These are phyloP conservation scores for Orthonevra nobilis DNA, from an alignment of 2,888 invertebrate species.

Conservation along the genomic window DNA sequence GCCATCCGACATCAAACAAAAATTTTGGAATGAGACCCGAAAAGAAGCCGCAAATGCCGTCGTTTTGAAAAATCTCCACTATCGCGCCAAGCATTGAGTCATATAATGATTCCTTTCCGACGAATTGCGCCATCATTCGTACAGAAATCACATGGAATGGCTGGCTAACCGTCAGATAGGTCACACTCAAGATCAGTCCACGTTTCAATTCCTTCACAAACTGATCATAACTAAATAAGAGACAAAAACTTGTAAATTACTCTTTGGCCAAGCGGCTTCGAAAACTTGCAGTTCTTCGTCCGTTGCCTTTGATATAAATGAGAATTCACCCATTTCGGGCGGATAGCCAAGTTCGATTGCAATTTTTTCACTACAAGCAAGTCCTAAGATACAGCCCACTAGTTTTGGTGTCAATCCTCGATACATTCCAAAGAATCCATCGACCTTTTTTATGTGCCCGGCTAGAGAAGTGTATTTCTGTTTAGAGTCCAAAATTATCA, in stretches of 20 bases:
- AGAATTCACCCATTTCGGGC: slow-evolving; percentile 74
- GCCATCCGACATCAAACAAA: slow-evolving; percentile 89
- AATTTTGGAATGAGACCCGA: slow-evolving; percentile 93
- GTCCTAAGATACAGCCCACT: slow-evolving; percentile 84
- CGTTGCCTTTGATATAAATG: background rate
- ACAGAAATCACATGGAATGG: slow-evolving; percentile 96
- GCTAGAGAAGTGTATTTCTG: slow-evolving; percentile 81
- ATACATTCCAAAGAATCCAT: slow-evolving; percentile 93
- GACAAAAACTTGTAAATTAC: slow-evolving; percentile 74
- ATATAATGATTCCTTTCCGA: slow-evolving; percentile 92
- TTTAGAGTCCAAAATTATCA: background rate
- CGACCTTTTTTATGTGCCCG: slow-evolving; percentile 89
- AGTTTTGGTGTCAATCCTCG: slow-evolving; percentile 91
- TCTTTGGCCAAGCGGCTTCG: slow-evolving; percentile 80
- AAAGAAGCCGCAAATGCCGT: slow-evolving; percentile 93
- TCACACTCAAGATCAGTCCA: slow-evolving; percentile 87
- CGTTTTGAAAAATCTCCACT: slow-evolving; percentile 89
- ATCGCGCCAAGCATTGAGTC: slow-evolving; percentile 85
- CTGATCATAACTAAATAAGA: slow-evolving; percentile 80
- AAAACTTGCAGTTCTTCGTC: too few species aligned
- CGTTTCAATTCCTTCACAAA: slow-evolving; percentile 82
- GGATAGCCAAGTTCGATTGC: slow-evolving; percentile 75
- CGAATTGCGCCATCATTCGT: slow-evolving; percentile 96
- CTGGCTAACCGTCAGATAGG: slow-evolving; percentile 91
- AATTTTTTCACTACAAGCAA: slow-evolving; percentile 77